A percentile compares a stretch with the other conserved stretches of the same genome.
phyloP scores from a whole-genome alignment of 2,113 vertebrate genomes.

The Phalacrocorax pelagicus region DNA sequence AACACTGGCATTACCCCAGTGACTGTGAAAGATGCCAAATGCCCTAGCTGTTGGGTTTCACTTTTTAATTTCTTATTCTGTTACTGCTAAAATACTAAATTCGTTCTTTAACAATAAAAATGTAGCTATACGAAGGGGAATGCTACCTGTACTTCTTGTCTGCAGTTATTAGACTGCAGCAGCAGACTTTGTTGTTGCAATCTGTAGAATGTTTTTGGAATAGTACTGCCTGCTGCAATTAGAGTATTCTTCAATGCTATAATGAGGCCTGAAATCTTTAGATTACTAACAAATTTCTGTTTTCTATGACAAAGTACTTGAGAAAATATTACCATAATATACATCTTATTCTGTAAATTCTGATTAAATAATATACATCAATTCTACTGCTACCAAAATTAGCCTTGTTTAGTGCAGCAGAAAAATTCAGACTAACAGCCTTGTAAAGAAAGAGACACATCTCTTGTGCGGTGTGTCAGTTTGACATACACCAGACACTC shows the following conservation, averaged over 20 bases:
- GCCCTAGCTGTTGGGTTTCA: background rate
- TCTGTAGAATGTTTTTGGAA: background rate
- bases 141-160: background rate
- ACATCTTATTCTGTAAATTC: background rate
- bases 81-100: background rate
- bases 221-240: background rate
- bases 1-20: background rate
- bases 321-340: background rate
- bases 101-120: background rate
- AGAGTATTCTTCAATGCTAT: background rate
- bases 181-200: background rate
- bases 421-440: background rate
- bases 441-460: background rate
- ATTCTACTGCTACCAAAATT: background rate
- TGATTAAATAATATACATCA: background rate
- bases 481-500: background rate
- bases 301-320: background rate
- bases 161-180: background rate
- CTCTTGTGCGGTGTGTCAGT: background rate
- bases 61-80: background rate
- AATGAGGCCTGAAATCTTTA: background rate
- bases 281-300: background rate
- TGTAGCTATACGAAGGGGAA: background rate
- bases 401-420: background rate
- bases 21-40: background rate